These are phyloP conservation scores for Rhagium mordax DNA, from an alignment of 2,888 invertebrate species.

Conservation along the genomic window DNA sequence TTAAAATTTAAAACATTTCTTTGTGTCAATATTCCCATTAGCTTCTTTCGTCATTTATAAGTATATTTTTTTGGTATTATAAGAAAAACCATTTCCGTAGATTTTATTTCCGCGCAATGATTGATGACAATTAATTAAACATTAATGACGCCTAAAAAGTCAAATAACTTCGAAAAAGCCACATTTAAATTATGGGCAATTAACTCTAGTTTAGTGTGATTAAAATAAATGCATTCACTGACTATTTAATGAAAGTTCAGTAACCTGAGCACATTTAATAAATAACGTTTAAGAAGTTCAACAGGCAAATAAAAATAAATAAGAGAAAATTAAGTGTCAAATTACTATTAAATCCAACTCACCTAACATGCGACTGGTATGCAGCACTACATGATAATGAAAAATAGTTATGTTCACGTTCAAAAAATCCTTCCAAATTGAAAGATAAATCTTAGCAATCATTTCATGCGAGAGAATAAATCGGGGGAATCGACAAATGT, in stretches of 20 bases:
- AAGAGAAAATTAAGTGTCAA: not conserved
- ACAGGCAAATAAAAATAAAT: not conserved
- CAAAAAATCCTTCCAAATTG: slow-evolving; percentile 29
- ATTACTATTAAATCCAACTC: not conserved
- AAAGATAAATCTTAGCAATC: slow-evolving; percentile 15
- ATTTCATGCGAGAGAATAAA: not conserved
- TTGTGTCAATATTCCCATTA: too few relatives aligned
- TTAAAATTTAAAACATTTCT: too few relatives aligned
- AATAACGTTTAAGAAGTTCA: not conserved
- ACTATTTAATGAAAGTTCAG: not conserved
- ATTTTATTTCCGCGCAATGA: not conserved
- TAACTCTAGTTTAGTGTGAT: not conserved
- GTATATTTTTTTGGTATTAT: too few relatives aligned
- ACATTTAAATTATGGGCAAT: not conserved
- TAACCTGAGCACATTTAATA: not conserved
- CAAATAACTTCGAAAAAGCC: not conserved
- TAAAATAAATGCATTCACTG: not conserved
- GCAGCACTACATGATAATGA: not conserved
- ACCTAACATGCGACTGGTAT: not conserved
- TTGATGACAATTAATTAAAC: not conserved
- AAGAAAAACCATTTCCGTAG: too few relatives aligned
- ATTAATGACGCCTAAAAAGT: not conserved
- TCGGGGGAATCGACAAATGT: not conserved
- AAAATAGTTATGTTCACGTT: not conserved
- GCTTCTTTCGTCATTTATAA: too few relatives aligned